Conservation (phyloP, 2,888 invertebrate species). For the Orchesellides sinensis region DNA sequence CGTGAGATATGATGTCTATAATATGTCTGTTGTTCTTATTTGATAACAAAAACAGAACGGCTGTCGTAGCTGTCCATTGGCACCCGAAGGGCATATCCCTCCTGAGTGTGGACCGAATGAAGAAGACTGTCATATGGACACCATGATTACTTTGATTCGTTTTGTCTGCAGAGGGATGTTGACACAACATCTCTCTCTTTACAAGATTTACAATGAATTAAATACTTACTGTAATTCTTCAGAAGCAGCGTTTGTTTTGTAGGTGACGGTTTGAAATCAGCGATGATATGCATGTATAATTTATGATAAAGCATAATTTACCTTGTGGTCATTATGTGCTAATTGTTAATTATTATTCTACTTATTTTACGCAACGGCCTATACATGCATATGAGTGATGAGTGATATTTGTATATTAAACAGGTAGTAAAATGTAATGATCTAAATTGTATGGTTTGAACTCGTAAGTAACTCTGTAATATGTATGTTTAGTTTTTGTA, state of each 20-base stretch:
- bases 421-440: too few species aligned
- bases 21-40: constrained; percentile 76
- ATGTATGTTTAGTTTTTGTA: too few species aligned
- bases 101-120: constrained; percentile 90
- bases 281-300: constrained; percentile 17
- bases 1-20: too few species aligned
- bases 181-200: too few species aligned
- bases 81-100: constrained; percentile 89
- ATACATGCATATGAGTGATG: neutral
- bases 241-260: neutral
- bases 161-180: neutral
- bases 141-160: constrained; percentile 65
- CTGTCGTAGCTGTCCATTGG: constrained; percentile 93
- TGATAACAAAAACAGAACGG: constrained; percentile 80
- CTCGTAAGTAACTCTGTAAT: too few species aligned
- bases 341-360: neutral
- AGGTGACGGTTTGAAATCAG: neutral
- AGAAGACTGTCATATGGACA: constrained; percentile 87
- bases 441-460: too few species aligned
- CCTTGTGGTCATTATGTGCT: neutral
- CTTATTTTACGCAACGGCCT: neutral
- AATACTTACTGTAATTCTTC: neutral
- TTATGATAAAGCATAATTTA: constrained; percentile 10
- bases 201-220: too few species aligned
- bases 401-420: too few species aligned